A percentile compares a stretch with the other conserved stretches of the same genome.
Conservation (phyloP, 2,888 invertebrate genomes). For the Pteria penguin region DNA sequence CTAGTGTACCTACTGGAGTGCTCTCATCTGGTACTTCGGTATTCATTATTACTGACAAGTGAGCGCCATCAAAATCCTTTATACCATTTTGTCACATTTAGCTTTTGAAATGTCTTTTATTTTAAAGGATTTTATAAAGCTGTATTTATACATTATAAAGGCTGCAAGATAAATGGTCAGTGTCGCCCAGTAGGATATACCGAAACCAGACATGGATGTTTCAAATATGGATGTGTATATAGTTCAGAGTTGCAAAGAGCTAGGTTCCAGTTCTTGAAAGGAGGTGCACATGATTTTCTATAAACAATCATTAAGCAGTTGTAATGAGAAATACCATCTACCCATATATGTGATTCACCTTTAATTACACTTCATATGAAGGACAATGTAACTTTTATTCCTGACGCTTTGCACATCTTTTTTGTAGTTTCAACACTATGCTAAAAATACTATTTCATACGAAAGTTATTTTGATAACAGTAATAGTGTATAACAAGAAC, state of each 20-base stretch:
- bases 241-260: not conserved
- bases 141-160: too few relatives aligned
- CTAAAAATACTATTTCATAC: too few relatives aligned
- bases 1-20: too few relatives aligned
- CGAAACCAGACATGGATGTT: not conserved
- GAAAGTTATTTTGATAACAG: too few relatives aligned
- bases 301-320: not conserved
- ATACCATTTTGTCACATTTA: not conserved
- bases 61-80: not conserved
- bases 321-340: not conserved
- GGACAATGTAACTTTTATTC: too few relatives aligned
- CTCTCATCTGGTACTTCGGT: too few relatives aligned
- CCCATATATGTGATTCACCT: not conserved
- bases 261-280: not conserved
- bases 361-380: too few relatives aligned
- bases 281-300: not conserved
- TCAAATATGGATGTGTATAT: not conserved
- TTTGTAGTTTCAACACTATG: too few relatives aligned
- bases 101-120: not conserved
- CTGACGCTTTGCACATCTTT: too few relatives aligned
- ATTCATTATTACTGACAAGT: not conserved
- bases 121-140: too few relatives aligned
- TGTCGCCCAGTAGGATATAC: not conserved
- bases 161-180: not conserved
- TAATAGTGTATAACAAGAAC: too few relatives aligned